Conservation (phyloP, 2,797 vertebrate species). For the Psittacula echo region DNA sequence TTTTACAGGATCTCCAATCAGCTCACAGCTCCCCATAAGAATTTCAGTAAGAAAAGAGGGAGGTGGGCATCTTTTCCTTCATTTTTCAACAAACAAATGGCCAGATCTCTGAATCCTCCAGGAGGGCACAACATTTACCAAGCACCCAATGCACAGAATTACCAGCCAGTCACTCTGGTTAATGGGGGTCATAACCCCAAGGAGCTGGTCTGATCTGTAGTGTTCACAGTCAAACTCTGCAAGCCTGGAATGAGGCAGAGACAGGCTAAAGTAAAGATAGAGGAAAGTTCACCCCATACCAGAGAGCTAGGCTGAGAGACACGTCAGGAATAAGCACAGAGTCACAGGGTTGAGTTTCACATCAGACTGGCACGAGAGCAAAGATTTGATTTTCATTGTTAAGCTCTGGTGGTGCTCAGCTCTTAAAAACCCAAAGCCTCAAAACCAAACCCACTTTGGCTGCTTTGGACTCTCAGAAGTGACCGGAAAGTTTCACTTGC, state of each 20-base stretch:
- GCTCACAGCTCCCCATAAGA: background rate
- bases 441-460: background rate
- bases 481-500: background rate
- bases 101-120: background rate
- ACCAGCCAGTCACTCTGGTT: background rate
- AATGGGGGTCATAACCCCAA: accelerated
- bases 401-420: background rate
- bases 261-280: background rate
- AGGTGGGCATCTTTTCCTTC: background rate
- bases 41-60: background rate
- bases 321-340: background rate
- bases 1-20: background rate
- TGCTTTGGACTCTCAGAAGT: background rate
- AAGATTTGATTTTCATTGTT: background rate
- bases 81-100: background rate
- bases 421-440: background rate
- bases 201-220: background rate
- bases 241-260: background rate
- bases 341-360: background rate
- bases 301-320: background rate
- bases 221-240: background rate
- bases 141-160: background rate
- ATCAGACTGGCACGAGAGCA: background rate
- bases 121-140: background rate
- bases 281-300: background rate